Evolutionary conservation across 2,113 vertebrate genomes (phyloP), one percentile per base, ranked within the genome.

Genomic region (Pelvicachromis taeniatus): DNA sequence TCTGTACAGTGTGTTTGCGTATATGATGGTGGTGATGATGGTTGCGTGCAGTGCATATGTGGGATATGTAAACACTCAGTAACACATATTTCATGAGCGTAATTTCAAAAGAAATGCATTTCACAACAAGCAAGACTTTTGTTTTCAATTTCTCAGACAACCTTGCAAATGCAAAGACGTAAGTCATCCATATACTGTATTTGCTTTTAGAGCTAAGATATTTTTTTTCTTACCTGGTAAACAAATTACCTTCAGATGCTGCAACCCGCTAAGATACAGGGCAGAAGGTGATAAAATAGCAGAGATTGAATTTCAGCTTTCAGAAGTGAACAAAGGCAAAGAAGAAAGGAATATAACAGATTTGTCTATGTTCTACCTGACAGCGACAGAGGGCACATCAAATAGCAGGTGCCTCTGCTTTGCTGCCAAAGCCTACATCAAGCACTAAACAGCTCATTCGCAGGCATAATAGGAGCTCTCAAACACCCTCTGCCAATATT

Each of bases 391-490:
- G 87, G 63, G 80, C 80, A 90, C 90, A 93, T 93, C 86, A 93
- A 91, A 91, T 40, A 88, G 73, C 87, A 92, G 91, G 82, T 90
- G 90, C 77, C 79, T 90, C 82, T 86, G 83, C 87, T 92, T 83
- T 75, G 80, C 83, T 92, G 91, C 91, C 91, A 93, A 85, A 91
- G 54, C 77, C 86, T 63, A 85, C 86, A 93, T 91, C 87, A 92
- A 91, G 63, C 87, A 79, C 89, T 92, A 88, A 93, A 91, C 87
- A 93, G 81, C 88, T 90, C 83, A 89, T 90, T 91, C 91, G 73
- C 87, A 88, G 87, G 81, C 81, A 54, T 92, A 92, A 94, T 91
- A 89, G 88, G 80, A 85, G 83, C 90, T 92, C 90, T 91, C 87
- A 87, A 92, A 91, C 85, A 88, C 81, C 45, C 88, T 85, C 87